phyloP scores from a whole-genome alignment of 2,888 invertebrate species.

The Idaea straminata region DNA sequence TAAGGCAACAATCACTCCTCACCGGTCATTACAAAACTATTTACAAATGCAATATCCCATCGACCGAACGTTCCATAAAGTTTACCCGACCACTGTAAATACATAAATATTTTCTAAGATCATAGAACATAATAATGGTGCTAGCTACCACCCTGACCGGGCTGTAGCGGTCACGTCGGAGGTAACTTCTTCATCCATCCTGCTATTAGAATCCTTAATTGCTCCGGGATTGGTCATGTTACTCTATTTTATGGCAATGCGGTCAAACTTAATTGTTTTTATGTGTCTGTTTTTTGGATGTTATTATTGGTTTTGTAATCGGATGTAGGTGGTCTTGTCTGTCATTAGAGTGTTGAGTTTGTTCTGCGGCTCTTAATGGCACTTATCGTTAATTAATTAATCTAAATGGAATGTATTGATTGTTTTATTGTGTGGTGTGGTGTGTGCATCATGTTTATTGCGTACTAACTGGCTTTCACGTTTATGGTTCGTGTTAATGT shows the following conservation, averaged over 20 bases:
- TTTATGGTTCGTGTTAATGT: neutral
- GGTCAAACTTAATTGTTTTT: slow-evolving; percentile 77
- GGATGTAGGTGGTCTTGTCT: slow-evolving; percentile 70
- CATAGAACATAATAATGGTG: slow-evolving; percentile 13
- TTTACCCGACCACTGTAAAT: slow-evolving; percentile 23
- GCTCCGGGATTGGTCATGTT: slow-evolving; percentile 71
- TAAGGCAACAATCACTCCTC: neutral
- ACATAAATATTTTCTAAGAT: slow-evolving; percentile 17
- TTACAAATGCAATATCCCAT: slow-evolving; percentile 15
- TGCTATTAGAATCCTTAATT: slow-evolving; percentile 76
- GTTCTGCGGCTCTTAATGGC: slow-evolving; percentile 59
- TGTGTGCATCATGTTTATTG: neutral
- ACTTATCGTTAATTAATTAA: slow-evolving; percentile 47
- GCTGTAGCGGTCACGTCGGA: slow-evolving; percentile 25
- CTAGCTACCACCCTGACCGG: neutral
- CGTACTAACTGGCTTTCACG: neutral
- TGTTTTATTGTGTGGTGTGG: slow-evolving; percentile 13
- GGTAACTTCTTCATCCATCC: slow-evolving; percentile 52
- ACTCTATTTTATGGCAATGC: slow-evolving; percentile 75
- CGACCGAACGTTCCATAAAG: slow-evolving; percentile 15
- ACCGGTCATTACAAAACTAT: slow-evolving; percentile 10
- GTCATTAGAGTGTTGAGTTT: slow-evolving; percentile 54
- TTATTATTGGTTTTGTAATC: slow-evolving; percentile 62
- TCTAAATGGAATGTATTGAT: slow-evolving; percentile 31
- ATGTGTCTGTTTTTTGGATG: slow-evolving; percentile 68